Evolutionary conservation across 2,113 vertebrate genomes (phyloP), one percentile per base, ranked within the genome.

Genomic region (Isurus oxyrinchus): DNA sequence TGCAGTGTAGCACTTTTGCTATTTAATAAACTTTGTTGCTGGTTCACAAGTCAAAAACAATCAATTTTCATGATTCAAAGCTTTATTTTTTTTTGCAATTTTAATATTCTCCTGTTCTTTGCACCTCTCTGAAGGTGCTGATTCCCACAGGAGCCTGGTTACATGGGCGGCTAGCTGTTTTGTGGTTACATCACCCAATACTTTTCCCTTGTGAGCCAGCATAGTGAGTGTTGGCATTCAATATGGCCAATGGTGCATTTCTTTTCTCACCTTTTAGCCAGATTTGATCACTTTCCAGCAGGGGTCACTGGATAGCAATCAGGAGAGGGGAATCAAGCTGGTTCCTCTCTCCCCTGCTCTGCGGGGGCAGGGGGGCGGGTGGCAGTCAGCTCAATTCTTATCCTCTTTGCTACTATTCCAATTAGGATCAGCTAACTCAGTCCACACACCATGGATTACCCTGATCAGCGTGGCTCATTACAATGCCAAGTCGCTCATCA

Each of bases 271-370:
- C 90, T 21, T 57, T 16, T 16, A 63, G 40, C 90, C 31, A 66
- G 35, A 66, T 61, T 5, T 40, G n/a, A 0, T 66, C 90, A 63
- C 90, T 94, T 94, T 63, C 90, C 90, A 66, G 59, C 90, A 94
- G 90, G 90, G 90, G n/a, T 93, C 90, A 94, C n/a, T 63, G 21
- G 59, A 40, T 94, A 94, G 90, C 35, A 94, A 94, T 94, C 35
- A 40, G 59, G 90, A 94, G 13, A 63, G 14, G 35, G n/a, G 90
- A 63, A 61, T 5, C 59, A 10, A 63, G 61, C 35, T 63, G 90
- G 35, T 44, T 63, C 90, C 61, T 94, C 16, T 10, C 2, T 63
- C 40, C 19, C 90, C n/a, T 94, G 16, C 61, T 21, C 90, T n/a
- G 90, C 14, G 16, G 14, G 59, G n/a, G n/a, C n/a, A n/a, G n/a